These are phyloP conservation scores for Sminthurides aquaticus DNA, from an alignment of 2,888 invertebrate genomes.

Conservation along the genomic window DNA sequence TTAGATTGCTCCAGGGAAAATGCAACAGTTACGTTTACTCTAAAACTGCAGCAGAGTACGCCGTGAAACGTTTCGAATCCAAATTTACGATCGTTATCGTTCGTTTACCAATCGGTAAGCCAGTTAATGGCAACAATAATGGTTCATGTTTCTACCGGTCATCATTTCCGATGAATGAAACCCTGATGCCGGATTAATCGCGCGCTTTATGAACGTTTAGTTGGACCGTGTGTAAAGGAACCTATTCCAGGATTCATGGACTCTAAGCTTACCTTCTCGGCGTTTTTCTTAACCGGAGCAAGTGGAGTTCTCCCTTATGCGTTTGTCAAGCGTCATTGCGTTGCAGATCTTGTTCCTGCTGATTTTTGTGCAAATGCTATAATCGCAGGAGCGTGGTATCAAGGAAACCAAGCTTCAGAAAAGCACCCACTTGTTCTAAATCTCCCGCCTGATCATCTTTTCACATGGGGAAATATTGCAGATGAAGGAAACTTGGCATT, in stretches of 20 bases:
- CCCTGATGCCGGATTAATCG: no score
- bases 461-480: background rate
- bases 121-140: no score
- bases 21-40: no score
- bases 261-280: background rate
- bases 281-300: background rate
- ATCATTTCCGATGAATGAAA: background rate
- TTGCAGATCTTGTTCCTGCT: background rate
- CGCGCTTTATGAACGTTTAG: no score
- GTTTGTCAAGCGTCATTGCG: background rate
- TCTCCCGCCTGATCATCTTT: background rate
- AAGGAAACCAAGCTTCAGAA: no score
- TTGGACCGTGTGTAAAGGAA: background rate
- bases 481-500: background rate
- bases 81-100: background rate
- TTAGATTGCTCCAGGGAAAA: no score
- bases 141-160: background rate
- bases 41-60: no score
- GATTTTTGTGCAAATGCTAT: background rate
- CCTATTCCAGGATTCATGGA: background rate
- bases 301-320: background rate
- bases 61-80: no score
- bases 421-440: background rate
- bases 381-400: background rate
- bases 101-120: background rate